Conservation (phyloP, 2,797 vertebrate genomes). For the Gallinago stenura region DNA sequence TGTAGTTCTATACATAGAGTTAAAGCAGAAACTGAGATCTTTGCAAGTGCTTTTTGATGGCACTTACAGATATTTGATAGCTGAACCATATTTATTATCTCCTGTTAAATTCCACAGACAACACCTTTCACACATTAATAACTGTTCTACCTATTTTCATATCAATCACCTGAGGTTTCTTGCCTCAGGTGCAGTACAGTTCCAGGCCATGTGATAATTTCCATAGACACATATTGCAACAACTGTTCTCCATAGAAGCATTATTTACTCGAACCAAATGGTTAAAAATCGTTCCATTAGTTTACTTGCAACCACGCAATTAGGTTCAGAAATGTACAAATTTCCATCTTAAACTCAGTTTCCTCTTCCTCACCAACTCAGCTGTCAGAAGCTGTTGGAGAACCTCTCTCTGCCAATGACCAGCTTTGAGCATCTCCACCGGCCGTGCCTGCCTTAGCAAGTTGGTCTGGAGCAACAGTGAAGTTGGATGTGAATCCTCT, state of each 20-base stretch:
- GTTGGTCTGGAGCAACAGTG: not conserved
- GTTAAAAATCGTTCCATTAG: too few relatives aligned
- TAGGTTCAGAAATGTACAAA: too few relatives aligned
- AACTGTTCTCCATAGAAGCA: accelerated
- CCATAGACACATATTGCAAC: not conserved
- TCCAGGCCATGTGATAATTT: not conserved
- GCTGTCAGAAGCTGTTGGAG: too few relatives aligned
- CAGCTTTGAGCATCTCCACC: not conserved
- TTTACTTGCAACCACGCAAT: too few relatives aligned
- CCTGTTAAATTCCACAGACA: not conserved
- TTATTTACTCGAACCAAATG: not conserved
- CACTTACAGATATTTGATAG: not conserved
- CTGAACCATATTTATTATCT: not conserved
- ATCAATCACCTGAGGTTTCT: not conserved
- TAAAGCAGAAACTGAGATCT: not conserved
- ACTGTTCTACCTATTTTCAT: not conserved
- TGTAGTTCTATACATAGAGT: not conserved
- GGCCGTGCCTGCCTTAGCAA: not conserved
- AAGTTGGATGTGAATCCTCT: not conserved
- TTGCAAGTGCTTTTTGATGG: not conserved
- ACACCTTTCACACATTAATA: not conserved
- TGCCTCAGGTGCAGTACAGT: not conserved
- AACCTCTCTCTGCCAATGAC: too few relatives aligned
- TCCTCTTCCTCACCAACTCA: too few relatives aligned
- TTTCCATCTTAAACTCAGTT: too few relatives aligned